Evolutionary conservation across 2,888 invertebrate species (phyloP).

Genomic region (Marronus borbonicus): DNA sequence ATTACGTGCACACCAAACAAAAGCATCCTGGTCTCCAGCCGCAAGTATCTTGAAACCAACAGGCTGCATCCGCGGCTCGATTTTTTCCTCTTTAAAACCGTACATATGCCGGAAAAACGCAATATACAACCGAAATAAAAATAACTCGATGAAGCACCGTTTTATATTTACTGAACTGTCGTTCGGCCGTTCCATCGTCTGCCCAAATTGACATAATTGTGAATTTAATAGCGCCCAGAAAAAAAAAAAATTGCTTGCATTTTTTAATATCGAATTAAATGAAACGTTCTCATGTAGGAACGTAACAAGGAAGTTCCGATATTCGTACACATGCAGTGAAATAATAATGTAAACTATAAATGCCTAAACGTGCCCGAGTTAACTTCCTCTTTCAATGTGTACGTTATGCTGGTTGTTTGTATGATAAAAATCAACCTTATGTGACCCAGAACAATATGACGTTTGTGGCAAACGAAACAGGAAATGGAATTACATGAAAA

Average conservation of each 20-base stretch:
- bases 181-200: too few species aligned
- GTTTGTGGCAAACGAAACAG: not conserved
- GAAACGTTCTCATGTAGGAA: not conserved
- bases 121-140: slow-evolving; percentile 14
- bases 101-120: slow-evolving; percentile 6
- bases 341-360: slow-evolving; percentile 9
- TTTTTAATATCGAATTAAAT: not conserved
- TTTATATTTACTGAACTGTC: slow-evolving; percentile 5
- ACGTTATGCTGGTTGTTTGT: slow-evolving; percentile 9
- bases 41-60: not conserved
- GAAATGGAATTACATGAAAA: not conserved
- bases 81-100: slow-evolving; percentile 11
- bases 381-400: not conserved
- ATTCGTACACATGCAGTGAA: not conserved
- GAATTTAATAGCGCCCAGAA: not conserved
- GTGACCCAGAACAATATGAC: slow-evolving; percentile 7
- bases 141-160: slow-evolving; percentile 9
- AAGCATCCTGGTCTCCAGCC: slow-evolving; percentile 3
- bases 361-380: not conserved
- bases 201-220: too few species aligned
- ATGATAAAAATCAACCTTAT: not conserved
- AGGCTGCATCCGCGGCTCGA: not conserved
- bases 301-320: slow-evolving; percentile 1
- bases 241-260: not conserved
- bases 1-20: not conserved